Base-by-base conservation (phyloP, 1,140 invertebrate species). In the Homalodisca vitripennis region DNA sequence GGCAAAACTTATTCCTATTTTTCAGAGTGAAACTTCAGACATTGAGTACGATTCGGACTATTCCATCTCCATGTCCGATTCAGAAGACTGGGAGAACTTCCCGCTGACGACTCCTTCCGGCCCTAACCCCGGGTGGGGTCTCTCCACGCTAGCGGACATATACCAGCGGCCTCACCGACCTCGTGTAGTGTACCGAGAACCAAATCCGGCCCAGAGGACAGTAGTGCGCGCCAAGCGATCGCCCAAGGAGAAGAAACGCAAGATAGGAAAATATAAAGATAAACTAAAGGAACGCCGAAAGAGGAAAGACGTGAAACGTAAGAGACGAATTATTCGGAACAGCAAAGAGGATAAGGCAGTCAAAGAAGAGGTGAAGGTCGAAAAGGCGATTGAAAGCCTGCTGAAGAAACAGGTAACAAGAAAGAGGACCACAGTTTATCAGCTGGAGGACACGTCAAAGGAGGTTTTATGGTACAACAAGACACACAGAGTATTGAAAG, bases 1-100 rank as follows among this genome's bases (percentile, higher is more conserved):
- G n/a, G n/a, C n/a, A 51, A 51, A 51, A 51, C 22, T 51, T 51
- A 51, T 51, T 51, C 48, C 48, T 51, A 20, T 51, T 51, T 51
- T 51, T 51, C 48, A 51, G 48, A 51, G 48, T 20, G 48, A 51
- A 51, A 51, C 48, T 20, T 51, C 48, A 10, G 48, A 51, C 48
- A 14, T 51, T 20, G 48, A 51, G 22, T 51, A 51, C 22, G 48
- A 51, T 14, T 51, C 48, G 3, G 48, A 20, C 3, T 51, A 51
- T 22, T 20, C 48, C 17, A 51, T 51, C 17, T 51, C 48, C 17
- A 51, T 51, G 48, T 51, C 48, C 48, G 48, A 51, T 51, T 51
- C 48, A 12, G 48, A 51, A n/a, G 48, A 51, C 3, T 51, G 48
- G 48, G 14, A 51, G 14, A 51, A 51, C n/a, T 51, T 20, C n/a